Evolutionary conservation across 2,888 invertebrate genomes (phyloP), one percentile per base, ranked within the genome.

Genomic region (Eilema caniola): DNA sequence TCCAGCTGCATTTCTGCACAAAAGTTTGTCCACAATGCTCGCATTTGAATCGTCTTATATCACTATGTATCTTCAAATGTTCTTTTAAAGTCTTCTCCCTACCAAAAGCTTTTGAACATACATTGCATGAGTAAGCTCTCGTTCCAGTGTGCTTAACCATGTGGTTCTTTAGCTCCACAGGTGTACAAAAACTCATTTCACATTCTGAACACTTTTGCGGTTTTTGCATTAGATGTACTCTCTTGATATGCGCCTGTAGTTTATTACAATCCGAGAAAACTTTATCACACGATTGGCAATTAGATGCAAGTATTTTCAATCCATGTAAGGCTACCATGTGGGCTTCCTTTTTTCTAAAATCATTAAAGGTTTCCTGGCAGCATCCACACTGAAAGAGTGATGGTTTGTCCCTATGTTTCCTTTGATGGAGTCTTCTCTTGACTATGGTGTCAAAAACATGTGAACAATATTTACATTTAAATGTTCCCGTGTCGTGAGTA

Each of bases 231-330:
- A 86, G 66, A 75, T 93, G 92, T 23, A 87, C 87, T 1, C 83
- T 84, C 69, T 94, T 89, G 24, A 91, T 91, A 63, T 96, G 96
- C 0, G 90, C 86, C 1, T 91, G 93, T 20, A 96, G 81, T 16
- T 93, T 87, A 56, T 94, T 90, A 33, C 93, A 93, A 71, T 93
- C 93, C 12, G 89, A 88, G 73, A 94, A 96, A 0, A 87, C 88
- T 74, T 92, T 94, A 1, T 91, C 91, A 65, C 96, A 96, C 0
- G 94, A 91, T 16, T 89, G 87, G 70, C 96, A 96, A 10, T 87
- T 88, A 7, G 93, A 81, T 1, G 90, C 67, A 1, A 66, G 37
- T 79, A 76, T 8, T 83, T 41, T 0, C 5, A 75, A 14, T 0
- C 93, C 93, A 41, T 94, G 94, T 1, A 80, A 57, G 10, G 85